phyloP scores from a whole-genome alignment of 1,140 invertebrate species.

The Macrobrachium nipponense region DNA sequence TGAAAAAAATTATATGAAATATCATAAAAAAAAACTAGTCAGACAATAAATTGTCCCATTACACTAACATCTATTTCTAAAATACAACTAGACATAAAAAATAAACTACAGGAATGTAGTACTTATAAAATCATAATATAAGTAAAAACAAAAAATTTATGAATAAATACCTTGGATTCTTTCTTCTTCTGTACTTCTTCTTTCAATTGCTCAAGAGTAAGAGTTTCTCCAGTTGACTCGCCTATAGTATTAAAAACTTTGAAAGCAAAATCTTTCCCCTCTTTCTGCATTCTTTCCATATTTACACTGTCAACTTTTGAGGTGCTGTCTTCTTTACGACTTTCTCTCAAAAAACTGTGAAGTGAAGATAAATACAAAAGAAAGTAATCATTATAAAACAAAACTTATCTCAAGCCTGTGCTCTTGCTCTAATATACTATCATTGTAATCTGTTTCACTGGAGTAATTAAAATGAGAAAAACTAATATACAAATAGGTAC shows the following conservation, averaged over 20 bases:
- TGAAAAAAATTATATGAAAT: too few relatives aligned
- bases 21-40: too few relatives aligned
- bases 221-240: slow-evolving; percentile 19
- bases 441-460: too few relatives aligned
- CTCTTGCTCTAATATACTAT: too few relatives aligned
- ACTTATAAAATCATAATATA: background rate
- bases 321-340: background rate
- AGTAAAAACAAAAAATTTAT: background rate
- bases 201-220: slow-evolving; percentile 39
- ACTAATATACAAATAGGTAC: too few relatives aligned
- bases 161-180: slow-evolving; percentile 28
- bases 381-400: background rate
- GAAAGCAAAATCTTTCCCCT: slow-evolving; percentile 36
- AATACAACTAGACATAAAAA: too few relatives aligned
- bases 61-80: too few relatives aligned
- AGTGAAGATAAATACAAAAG: background rate
- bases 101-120: too few relatives aligned
- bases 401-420: too few relatives aligned
- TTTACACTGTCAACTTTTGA: slow-evolving; percentile 12
- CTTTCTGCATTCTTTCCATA: slow-evolving; percentile 30
- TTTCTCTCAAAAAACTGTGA: slow-evolving; percentile 35
- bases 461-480: too few relatives aligned
- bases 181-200: slow-evolving; percentile 42
- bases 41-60: too few relatives aligned
- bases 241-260: slow-evolving; percentile 33